These are phyloP conservation scores for Labroides dimidiatus DNA, from an alignment of 2,797 vertebrate species.

Conservation along the genomic window DNA sequence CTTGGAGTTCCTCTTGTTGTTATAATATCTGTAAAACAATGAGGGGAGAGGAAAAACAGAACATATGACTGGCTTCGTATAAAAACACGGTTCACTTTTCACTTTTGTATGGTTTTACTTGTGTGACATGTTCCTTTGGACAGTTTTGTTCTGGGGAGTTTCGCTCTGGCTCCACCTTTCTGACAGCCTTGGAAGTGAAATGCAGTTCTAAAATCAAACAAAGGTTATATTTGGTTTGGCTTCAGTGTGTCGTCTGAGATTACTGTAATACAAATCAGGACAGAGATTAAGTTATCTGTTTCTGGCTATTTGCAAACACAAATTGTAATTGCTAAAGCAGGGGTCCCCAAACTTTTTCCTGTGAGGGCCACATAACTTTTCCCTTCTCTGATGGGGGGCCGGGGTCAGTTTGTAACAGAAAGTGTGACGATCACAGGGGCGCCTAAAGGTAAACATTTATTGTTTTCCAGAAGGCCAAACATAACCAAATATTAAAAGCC, in stretches of 20 bases:
- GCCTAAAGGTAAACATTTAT: too few species aligned
- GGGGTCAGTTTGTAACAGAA: too few species aligned
- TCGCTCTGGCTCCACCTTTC: background rate
- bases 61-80: background rate
- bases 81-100: background rate
- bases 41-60: background rate
- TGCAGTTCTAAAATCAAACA: background rate
- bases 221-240: background rate
- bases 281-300: too few species aligned
- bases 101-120: background rate
- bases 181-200: background rate
- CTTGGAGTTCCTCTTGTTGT: constrained; percentile 3
- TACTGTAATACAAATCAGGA: too few species aligned
- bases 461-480: too few species aligned
- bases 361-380: too few species aligned
- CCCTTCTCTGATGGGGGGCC: too few species aligned
- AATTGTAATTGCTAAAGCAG: background rate
- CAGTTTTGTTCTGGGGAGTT: background rate
- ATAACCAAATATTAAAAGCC: too few species aligned
- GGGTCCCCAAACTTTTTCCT: too few species aligned
- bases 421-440: too few species aligned
- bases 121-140: background rate
- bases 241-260: background rate
- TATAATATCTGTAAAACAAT: background rate
- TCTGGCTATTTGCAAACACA: background rate